phyloP scores from a whole-genome alignment of 2,888 invertebrate species.

The Girardia tigrina region DNA sequence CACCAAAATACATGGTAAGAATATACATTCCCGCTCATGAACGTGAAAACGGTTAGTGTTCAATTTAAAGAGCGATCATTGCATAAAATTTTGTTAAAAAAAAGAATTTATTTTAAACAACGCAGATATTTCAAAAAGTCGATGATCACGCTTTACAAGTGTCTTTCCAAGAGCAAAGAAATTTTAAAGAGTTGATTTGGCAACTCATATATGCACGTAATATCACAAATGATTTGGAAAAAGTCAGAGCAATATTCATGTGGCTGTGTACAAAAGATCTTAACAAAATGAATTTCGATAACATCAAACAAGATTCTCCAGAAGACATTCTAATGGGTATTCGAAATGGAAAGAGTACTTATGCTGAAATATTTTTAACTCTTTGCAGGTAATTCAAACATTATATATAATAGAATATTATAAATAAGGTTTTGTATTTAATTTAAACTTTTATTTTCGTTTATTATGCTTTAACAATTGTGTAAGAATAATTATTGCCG shows the following conservation, averaged over 20 bases:
- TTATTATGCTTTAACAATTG: no score
- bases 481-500: no score
- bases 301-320: conserved; percentile 46
- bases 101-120: no score
- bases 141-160: conserved; percentile 50
- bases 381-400: conserved; percentile 44
- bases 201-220: conserved; percentile 49
- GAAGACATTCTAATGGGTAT: conserved; percentile 50
- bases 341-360: conserved; percentile 48
- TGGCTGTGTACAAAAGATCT: conserved; percentile 51
- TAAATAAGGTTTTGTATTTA: no score
- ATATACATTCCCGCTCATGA: no score
- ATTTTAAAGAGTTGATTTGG: conserved; percentile 49
- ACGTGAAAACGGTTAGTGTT: no score
- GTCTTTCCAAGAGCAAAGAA: conserved; percentile 48
- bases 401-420: no score
- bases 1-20: no score
- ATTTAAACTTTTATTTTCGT: no score
- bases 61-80: no score
- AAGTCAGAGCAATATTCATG: conserved; percentile 50
- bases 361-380: conserved; percentile 50
- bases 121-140: conserved; percentile 42
- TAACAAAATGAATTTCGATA: conserved; percentile 47
- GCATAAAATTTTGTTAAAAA: no score
- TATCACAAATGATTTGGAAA: conserved; percentile 50